phyloP scores from a whole-genome alignment of 2,797 vertebrate species.

The Urocyon cinereoargenteus region DNA sequence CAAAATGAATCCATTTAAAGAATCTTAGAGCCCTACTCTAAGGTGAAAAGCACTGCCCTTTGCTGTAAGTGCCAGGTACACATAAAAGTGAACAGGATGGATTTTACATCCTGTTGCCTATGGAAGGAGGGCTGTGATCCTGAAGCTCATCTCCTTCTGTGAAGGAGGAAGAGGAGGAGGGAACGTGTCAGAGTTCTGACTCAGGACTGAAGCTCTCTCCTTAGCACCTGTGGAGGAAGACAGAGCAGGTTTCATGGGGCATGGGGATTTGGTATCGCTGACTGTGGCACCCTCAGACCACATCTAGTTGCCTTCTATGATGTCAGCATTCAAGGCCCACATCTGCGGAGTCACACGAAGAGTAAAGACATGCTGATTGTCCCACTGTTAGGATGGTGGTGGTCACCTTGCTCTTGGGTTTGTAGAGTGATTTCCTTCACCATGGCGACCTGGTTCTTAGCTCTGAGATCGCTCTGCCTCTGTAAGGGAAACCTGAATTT shows the following conservation, averaged over 20 bases:
- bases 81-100: neutral
- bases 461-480: neutral
- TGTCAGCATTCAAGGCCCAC: neutral
- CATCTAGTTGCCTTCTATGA: neutral
- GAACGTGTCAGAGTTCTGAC: neutral
- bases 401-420: neutral
- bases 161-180: neutral
- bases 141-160: neutral
- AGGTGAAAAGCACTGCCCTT: neutral
- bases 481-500: neutral
- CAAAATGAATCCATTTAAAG: neutral
- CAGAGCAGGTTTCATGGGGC: neutral
- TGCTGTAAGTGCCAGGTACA: neutral
- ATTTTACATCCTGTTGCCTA: neutral
- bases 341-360: neutral
- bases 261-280: neutral
- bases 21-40: neutral
- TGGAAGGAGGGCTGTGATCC: neutral
- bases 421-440: neutral
- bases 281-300: accelerated
- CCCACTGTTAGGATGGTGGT: neutral
- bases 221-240: neutral
- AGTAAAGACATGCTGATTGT: neutral
- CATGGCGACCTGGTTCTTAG: neutral
- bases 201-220: neutral